Conservation (phyloP, 2,797 vertebrate species). For the Bryconaethiops microstoma region DNA sequence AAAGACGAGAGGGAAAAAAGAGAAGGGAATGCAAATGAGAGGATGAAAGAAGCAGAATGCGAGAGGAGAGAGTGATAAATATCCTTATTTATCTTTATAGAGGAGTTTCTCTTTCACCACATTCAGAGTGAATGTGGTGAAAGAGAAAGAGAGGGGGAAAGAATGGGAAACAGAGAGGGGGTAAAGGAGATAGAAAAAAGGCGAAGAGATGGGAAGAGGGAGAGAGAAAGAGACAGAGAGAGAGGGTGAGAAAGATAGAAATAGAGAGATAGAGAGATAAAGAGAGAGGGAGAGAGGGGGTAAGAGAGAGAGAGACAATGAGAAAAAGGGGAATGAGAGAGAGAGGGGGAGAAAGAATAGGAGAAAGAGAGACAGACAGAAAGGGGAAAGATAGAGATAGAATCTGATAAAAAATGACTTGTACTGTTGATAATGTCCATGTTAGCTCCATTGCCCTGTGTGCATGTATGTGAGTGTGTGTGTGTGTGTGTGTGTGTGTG, state of each 20-base stretch:
- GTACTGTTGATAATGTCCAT: constrained; percentile 1
- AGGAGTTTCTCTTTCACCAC: too few species aligned
- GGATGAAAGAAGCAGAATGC: background rate
- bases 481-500: constrained; percentile 42
- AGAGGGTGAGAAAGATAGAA: background rate
- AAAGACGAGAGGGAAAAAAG: constrained; percentile 1
- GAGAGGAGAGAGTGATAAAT: background rate
- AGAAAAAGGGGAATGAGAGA: background rate
- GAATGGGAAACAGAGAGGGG: background rate
- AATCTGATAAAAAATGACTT: background rate
- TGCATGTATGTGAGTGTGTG: constrained; percentile 53
- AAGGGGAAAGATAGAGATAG: too few species aligned
- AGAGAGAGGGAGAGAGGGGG: too few species aligned
- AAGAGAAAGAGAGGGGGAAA: background rate
- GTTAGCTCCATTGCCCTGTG: constrained; percentile 7
- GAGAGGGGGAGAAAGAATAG: too few species aligned
- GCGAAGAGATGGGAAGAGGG: background rate
- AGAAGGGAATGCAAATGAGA: too few species aligned
- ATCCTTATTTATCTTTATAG: background rate
- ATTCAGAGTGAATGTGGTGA: background rate
- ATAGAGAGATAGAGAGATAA: too few species aligned
- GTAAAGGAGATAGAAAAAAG: background rate
- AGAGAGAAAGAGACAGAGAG: background rate
- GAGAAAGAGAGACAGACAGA: too few species aligned
- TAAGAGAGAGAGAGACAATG: too few species aligned